Percentiles rank a stretch among this genome's conserved stretches.
Conservation (phyloP, 2,888 invertebrate genomes). For the Scelioninae gen. 1 region DNA sequence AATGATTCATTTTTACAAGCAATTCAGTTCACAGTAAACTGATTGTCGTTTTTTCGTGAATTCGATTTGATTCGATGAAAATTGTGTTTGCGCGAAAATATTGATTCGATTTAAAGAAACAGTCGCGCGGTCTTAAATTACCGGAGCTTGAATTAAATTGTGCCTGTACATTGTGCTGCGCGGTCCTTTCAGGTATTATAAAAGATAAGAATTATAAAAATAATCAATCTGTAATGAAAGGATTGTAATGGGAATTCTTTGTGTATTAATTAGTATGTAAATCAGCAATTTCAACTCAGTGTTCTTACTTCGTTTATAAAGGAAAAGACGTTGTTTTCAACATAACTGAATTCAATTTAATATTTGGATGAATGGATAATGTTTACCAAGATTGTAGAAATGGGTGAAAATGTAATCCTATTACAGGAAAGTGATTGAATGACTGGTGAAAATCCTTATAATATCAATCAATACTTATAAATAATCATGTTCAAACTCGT, state of each 20-base stretch:
- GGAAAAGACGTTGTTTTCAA: constrained; percentile 5
- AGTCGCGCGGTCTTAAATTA: constrained; percentile 32
- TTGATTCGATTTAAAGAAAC: constrained; percentile 40
- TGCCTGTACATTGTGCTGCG: background rate
- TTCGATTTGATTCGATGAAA: constrained; percentile 20
- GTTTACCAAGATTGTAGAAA: constrained; percentile 5
- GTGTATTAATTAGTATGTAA: constrained; percentile 29
- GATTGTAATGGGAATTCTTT: background rate
- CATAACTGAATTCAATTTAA: constrained; percentile 26
- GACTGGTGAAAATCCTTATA: background rate
- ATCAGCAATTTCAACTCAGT: constrained; percentile 4
- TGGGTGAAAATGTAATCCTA: constrained; percentile 7
- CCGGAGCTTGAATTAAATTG: constrained; percentile 25
- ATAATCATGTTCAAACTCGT: constrained; percentile 6
- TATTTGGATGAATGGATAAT: constrained; percentile 27
- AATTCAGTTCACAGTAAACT: constrained; percentile 39
- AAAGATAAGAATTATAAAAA: background rate
- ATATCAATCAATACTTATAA: constrained; percentile 16
- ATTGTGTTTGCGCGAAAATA: constrained; percentile 37
- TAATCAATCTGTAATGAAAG: constrained; percentile 3
- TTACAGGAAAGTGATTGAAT: background rate
- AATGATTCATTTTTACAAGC: constrained; percentile 47
- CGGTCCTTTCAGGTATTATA: background rate
- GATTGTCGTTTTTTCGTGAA: constrained; percentile 35
- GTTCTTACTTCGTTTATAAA: background rate